phyloP scores from a whole-genome alignment of 2,113 vertebrate genomes.

The Gnathonemus longibarbis region DNA sequence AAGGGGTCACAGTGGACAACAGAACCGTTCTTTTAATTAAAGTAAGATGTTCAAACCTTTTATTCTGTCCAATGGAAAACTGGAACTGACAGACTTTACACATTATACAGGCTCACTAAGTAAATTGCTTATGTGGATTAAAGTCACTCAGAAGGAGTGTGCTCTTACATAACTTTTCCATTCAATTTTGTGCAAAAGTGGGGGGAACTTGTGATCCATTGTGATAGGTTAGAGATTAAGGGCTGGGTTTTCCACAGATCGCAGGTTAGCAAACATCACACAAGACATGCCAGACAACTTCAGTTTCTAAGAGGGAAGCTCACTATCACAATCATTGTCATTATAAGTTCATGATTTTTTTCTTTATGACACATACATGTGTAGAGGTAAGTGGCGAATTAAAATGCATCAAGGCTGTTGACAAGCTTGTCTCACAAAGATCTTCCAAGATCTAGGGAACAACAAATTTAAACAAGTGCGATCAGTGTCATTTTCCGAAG shows the following conservation, averaged over 20 bases:
- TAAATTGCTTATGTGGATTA: neutral
- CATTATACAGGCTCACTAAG: neutral
- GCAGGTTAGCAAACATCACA: neutral
- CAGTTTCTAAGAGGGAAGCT: neutral
- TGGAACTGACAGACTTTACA: neutral
- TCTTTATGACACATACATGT: neutral
- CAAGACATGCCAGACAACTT: neutral
- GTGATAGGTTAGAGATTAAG: neutral
- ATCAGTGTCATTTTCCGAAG: neutral
- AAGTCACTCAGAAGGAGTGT: neutral
- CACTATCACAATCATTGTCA: neutral
- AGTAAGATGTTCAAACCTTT: neutral
- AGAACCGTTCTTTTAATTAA: neutral
- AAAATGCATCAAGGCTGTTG: neutral
- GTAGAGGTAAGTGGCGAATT: neutral
- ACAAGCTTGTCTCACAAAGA: neutral
- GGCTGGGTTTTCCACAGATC: neutral
- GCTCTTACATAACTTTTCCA: neutral
- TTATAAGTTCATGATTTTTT: neutral
- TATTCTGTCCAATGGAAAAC: neutral
- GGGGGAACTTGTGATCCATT: neutral
- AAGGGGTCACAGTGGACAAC: neutral
- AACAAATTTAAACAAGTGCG: neutral
- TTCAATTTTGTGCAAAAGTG: neutral
- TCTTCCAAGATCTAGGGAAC: neutral